phyloP scores from a whole-genome alignment of 1,140 invertebrate genomes.

The Chionoecetes opilio region DNA sequence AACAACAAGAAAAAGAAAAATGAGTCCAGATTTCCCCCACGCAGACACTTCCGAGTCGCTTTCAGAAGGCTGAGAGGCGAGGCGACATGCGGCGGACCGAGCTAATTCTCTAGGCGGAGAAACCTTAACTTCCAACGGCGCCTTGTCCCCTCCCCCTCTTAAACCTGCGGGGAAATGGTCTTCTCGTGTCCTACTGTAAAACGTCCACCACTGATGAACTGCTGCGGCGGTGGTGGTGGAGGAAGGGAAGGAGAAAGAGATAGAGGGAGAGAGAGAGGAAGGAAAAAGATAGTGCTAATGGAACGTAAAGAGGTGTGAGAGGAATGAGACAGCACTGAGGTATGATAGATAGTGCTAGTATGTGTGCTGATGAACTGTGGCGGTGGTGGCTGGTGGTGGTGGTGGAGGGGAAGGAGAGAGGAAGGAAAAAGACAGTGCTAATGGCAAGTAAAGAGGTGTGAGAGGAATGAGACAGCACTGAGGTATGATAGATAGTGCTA shows the following conservation, averaged over 20 bases:
- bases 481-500: no score
- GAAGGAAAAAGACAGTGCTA: neutral
- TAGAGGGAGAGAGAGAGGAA: neutral
- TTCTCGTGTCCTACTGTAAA: conserved; percentile 9
- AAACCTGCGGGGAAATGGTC: neutral
- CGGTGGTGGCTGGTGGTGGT: no score
- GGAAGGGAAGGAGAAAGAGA: neutral
- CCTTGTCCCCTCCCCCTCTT: no score
- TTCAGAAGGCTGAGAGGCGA: neutral
- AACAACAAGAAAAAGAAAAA: neutral
- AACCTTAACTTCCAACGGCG: neutral
- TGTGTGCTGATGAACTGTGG: no score
- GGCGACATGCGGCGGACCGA: neutral
- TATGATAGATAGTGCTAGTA: no score
- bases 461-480: neutral
- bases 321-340: neutral
- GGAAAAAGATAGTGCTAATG: neutral
- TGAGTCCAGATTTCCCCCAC: conserved; percentile 12
- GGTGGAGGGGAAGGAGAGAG: no score
- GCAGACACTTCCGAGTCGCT: neutral
- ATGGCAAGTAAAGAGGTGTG: neutral
- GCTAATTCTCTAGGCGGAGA: neutral
- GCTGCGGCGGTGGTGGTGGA: neutral
- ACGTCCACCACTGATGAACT: conserved; percentile 11
- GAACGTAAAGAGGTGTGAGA: neutral